These are phyloP conservation scores for Salticus scenicus DNA, from an alignment of 2,888 invertebrate species.

Conservation along the genomic window DNA sequence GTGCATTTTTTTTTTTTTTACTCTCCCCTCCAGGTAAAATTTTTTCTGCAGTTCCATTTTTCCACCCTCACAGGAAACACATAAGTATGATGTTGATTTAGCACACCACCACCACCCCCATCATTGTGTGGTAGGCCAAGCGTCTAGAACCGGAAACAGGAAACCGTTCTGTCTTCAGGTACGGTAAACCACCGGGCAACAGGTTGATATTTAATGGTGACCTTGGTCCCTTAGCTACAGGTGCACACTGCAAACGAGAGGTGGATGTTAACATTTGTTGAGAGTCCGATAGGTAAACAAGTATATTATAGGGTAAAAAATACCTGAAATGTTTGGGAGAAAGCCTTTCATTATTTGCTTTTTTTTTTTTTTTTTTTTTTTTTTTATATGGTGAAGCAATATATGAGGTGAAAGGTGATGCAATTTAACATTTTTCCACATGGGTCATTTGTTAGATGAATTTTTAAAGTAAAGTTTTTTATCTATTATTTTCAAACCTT, in stretches of 20 bases:
- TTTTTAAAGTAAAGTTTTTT: too few relatives aligned
- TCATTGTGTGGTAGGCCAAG: conserved; percentile 37
- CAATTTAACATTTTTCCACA: too few relatives aligned
- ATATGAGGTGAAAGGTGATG: too few relatives aligned
- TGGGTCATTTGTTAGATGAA: too few relatives aligned
- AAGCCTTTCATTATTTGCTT: too few relatives aligned
- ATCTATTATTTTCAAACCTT: too few relatives aligned
- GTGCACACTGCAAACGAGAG: conserved; percentile 14
- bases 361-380: too few relatives aligned
- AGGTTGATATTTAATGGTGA: conserved; percentile 42
- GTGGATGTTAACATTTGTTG: neutral
- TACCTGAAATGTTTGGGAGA: too few relatives aligned
- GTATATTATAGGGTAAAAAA: too few relatives aligned
- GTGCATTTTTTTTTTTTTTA: neutral
- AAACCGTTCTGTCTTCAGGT: conserved; percentile 59
- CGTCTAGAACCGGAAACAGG: conserved; percentile 54
- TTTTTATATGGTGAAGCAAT: too few relatives aligned
- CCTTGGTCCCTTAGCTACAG: conserved; percentile 57
- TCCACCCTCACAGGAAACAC: conserved; percentile 48
- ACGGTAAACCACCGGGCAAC: conserved; percentile 57
- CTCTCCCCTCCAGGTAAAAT: neutral
- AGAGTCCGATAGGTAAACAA: neutral
- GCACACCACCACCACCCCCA: conserved; percentile 26
- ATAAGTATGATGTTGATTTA: conserved; percentile 40
- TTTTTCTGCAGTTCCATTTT: neutral